phyloP scores from a whole-genome alignment of 2,888 invertebrate species.

The Rhagonycha fulva region DNA sequence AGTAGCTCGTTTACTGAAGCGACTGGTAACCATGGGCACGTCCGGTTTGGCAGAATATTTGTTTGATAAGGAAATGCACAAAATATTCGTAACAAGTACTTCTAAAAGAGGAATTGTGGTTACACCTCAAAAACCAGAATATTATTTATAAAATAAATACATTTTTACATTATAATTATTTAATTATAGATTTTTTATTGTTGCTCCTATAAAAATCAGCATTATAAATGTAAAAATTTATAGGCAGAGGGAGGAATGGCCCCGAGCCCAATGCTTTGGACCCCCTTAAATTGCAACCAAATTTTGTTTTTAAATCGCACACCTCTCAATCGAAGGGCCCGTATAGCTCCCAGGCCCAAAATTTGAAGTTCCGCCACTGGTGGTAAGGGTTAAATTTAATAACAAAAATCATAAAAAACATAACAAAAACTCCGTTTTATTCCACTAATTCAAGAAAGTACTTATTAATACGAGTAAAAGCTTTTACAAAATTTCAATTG shows the following conservation, averaged over 20 bases:
- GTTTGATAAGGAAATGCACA: slow-evolving; percentile 48
- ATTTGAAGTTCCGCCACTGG: too few species aligned
- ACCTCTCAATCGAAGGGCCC: too few species aligned
- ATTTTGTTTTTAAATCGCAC: too few species aligned
- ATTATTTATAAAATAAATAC: neutral
- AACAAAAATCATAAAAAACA: too few species aligned
- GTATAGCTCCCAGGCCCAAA: too few species aligned
- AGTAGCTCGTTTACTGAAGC: slow-evolving; percentile 42
- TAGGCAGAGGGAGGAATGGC: too few species aligned
- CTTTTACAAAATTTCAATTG: neutral
- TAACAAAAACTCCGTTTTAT: too few species aligned
- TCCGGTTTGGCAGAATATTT: slow-evolving; percentile 43
- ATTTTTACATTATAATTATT: neutral
- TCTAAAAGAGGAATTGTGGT: neutral
- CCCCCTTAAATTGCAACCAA: too few species aligned
- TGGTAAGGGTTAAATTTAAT: too few species aligned
- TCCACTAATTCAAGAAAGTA: neutral
- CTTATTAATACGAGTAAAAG: neutral
- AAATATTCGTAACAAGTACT: slow-evolving; percentile 11
- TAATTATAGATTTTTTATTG: neutral
- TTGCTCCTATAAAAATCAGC: neutral
- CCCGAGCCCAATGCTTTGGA: too few species aligned
- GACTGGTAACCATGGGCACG: slow-evolving; percentile 40
- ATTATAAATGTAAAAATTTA: neutral
- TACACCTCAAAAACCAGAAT: neutral